Evolutionary conservation across 2,797 vertebrate genomes (phyloP), one percentile per base, ranked within the genome.

Genomic region (Tragelaphus oryx): DNA sequence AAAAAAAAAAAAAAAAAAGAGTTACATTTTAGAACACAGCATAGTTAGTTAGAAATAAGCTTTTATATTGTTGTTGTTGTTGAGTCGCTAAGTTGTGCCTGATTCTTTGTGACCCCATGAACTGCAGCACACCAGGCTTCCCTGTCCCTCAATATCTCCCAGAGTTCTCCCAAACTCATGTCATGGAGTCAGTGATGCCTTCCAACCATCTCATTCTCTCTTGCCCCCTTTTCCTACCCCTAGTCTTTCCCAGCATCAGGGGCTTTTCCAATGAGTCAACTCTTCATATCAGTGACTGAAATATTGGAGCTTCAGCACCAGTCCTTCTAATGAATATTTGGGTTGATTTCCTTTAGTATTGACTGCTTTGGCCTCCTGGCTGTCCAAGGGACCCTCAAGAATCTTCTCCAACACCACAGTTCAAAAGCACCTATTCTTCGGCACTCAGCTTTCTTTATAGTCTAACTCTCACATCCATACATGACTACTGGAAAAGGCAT

Each of bases 1-100:
- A 24, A 87, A 28, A 90, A 28, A 87, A 71, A 95, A 93, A 79
- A 28, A 90, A 28, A 87, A 71, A 95, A 93, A 79, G 6, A 75
- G 8, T 6, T 76, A 7, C 33, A 59, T 95, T 93, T 94, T 79
- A 89, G 18, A 68, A 79, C 7, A 89, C 12, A 92, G 0, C 7
- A 41, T 62, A 52, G 79, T 59, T 92, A 22, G 1, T 74, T 92
- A 62, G 16, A 93, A 90, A 89, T 44, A 79, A 28, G 3, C 22
- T 52, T 92, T 92, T 84, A 5, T 62, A 46, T 46, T 71, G 5
- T 68, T 59, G 57, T 59, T 37, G 18, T 71, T 71, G 33, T 71
- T 41, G 11, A 71, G 11, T 71, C 3, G 0, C 68, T 41, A 71
- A 71, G 5, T 71, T 41, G 37, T 41, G 37, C 24, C 37, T 41